Base-by-base conservation (phyloP, 2,888 invertebrate species). In the Melikaiella ostensackeni region DNA sequence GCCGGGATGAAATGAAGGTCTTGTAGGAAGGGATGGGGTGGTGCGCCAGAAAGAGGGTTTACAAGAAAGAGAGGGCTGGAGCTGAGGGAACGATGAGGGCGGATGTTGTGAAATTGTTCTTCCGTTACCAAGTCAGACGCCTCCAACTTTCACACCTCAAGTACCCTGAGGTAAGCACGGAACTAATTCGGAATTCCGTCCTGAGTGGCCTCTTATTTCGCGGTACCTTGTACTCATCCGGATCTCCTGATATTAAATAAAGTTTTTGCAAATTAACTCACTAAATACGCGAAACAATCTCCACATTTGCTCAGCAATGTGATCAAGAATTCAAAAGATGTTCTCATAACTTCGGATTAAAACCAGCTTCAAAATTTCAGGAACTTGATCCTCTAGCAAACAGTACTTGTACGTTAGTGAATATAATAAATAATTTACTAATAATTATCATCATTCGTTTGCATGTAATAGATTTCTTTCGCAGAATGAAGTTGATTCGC, bases 31-130 rank as follows among this genome's bases (percentile, higher is more conserved):
- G 79, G 78, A 62, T 73, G 35, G 76, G 74, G 42, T 13, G 38
- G 42, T 46, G 33, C 13, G 57, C 42, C 33, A 16, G 33, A 57
- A 73, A 59, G 27, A 61, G 64, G 64, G 55, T 33, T 46, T 9
- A 75, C n/a, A 63, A 70, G 70, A 50, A 50, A 59, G 73, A 62
- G 30, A 46, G 42, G 62, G 75, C 21, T 42, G 11, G 75, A 66
- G 73, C 74, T 59, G 78, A 64, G 79, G 78, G 77, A 85, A 84
- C 84, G 84, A 82, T 81, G 81, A 81, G 83, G 84, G 86, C 83
- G 86, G 84, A 87, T 87, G 87, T 87, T 88, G 86, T 86, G 86
- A 87, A 89, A 88, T 88, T 88, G 88, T 88, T 88, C 88, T 87
- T 87, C 86, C 84, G 88, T 85, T 85, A 87, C 84, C 85, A 87